phyloP scores from a whole-genome alignment of 2,888 invertebrate genomes.

The Drosophila birchii region DNA sequence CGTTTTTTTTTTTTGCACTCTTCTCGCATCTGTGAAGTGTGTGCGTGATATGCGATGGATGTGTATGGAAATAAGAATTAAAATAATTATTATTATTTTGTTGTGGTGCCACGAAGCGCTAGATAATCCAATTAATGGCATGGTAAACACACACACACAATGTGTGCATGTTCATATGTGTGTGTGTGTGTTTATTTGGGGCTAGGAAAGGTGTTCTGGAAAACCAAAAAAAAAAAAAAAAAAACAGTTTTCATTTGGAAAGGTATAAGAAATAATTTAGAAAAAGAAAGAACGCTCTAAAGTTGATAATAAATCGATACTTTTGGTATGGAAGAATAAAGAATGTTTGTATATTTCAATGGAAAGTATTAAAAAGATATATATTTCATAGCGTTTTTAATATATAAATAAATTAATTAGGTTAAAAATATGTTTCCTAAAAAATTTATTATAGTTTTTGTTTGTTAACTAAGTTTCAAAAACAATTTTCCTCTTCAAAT shows the following conservation, averaged over 20 bases:
- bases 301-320: too few relatives aligned
- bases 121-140: constrained; percentile 73
- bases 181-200: not conserved
- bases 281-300: too few relatives aligned
- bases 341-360: too few relatives aligned
- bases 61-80: constrained; percentile 29
- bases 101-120: constrained; percentile 43
- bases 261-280: too few relatives aligned
- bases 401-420: too few relatives aligned
- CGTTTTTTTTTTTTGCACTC: not conserved
- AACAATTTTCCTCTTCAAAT: not conserved
- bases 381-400: not conserved
- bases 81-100: constrained; percentile 48
- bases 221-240: too few relatives aligned
- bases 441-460: not conserved
- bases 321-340: not conserved
- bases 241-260: not conserved
- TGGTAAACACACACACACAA: constrained; percentile 38
- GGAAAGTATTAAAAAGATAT: not conserved
- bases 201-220: constrained; percentile 16
- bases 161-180: not conserved
- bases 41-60: constrained; percentile 4
- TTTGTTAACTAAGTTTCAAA: too few relatives aligned
- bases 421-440: not conserved
- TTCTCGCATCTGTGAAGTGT: not conserved